phyloP scores from a whole-genome alignment of 2,797 vertebrate species.

The Zalophus californianus region DNA sequence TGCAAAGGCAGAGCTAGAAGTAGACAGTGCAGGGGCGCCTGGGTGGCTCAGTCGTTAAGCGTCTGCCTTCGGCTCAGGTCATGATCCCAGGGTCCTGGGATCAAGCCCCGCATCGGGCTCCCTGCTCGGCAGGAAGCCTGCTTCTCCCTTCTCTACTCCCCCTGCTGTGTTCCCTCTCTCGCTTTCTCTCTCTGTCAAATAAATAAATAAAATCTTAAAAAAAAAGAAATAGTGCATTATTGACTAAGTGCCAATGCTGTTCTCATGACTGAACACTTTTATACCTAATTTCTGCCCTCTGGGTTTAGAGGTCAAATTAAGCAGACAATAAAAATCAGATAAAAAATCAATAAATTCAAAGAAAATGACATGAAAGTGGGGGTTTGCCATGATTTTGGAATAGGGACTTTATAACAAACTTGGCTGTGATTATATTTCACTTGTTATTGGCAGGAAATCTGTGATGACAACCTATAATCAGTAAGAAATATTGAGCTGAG shows the following conservation, averaged over 20 bases:
- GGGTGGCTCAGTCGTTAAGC: no score
- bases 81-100: no score
- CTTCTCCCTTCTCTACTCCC: no score
- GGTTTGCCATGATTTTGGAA: not conserved
- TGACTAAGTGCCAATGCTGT: not conserved
- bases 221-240: not conserved
- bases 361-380: constrained; percentile 23
- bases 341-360: constrained; percentile 51
- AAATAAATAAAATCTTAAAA: no score
- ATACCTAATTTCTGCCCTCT: constrained; percentile 61
- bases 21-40: not conserved
- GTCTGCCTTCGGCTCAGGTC: no score
- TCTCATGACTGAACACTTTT: constrained; percentile 21
- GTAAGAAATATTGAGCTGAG: constrained; percentile 46
- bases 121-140: no score
- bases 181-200: no score
- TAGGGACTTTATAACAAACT: constrained; percentile 1
- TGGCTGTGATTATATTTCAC: constrained; percentile 51
- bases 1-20: constrained; percentile 45
- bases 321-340: constrained; percentile 62
- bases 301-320: constrained; percentile 68
- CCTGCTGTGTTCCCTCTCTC: no score
- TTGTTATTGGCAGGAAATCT: constrained; percentile 63
- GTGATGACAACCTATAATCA: not conserved
- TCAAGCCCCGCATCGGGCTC: no score